These are phyloP conservation scores for Trichomalopsis sarcophagae DNA, from an alignment of 1,140 invertebrate species.

Conservation along the genomic window DNA sequence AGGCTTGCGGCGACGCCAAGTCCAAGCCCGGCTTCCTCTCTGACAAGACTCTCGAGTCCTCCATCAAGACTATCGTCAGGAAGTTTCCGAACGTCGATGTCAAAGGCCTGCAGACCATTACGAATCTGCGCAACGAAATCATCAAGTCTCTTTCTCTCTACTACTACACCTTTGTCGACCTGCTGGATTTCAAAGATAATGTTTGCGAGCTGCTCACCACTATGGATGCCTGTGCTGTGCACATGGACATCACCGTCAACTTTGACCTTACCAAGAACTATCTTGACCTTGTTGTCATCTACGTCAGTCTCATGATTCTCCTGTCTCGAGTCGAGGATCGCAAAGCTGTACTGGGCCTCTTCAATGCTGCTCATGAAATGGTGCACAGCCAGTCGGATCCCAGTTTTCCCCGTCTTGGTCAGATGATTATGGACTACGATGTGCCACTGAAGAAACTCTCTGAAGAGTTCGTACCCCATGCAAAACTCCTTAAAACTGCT, in stretches of 20 bases:
- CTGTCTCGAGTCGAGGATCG: constrained; percentile 97
- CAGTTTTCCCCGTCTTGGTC: constrained; percentile 95
- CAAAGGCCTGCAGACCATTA: constrained; percentile 91
- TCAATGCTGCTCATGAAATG: constrained; percentile 98
- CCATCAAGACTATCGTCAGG: constrained; percentile 95
- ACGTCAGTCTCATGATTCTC: constrained; percentile 96
- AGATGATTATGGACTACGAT: constrained; percentile 99
- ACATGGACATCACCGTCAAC: constrained; percentile 95
- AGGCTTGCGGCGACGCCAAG: constrained; percentile 98
- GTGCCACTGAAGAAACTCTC: constrained; percentile 95
- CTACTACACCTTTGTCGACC: constrained; percentile 99
- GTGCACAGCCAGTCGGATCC: constrained; percentile 92
- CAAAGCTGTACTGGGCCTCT: constrained; percentile 96
- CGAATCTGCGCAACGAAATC: constrained; percentile 92
- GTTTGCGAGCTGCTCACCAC: constrained; percentile 96
- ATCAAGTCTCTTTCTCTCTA: constrained; percentile 97
- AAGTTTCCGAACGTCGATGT: constrained; percentile 97
- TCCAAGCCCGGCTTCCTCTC: constrained; percentile 97
- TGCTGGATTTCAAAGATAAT: constrained; percentile 98
- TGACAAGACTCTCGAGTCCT: constrained; percentile 96
- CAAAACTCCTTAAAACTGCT: constrained; percentile 89
- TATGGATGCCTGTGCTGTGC: constrained; percentile 97
- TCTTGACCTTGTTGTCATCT: constrained; percentile 94
- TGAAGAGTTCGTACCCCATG: constrained; percentile 97
- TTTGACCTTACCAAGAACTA: constrained; percentile 98